Conservation (phyloP, 2,888 invertebrate genomes). For the Spodoptera picta region DNA sequence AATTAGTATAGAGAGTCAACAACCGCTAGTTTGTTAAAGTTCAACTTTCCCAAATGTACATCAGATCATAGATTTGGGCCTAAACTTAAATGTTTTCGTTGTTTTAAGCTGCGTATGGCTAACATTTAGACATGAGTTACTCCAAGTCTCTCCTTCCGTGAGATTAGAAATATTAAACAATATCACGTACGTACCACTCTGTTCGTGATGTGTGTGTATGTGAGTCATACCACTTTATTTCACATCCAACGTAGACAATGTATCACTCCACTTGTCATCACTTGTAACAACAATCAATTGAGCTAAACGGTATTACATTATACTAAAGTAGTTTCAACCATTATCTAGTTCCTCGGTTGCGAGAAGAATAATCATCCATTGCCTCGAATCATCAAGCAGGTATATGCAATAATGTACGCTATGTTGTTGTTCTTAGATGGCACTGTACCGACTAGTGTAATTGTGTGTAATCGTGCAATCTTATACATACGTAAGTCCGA, state of each 20-base stretch:
- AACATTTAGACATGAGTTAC: no score
- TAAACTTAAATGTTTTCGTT: slow-evolving; percentile 8
- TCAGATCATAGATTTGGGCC: slow-evolving; percentile 12
- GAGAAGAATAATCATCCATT: slow-evolving; percentile 43
- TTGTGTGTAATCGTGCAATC: slow-evolving; percentile 24
- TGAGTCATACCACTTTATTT: slow-evolving; percentile 4
- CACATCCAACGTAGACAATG: slow-evolving; percentile 2
- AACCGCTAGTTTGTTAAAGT: slow-evolving; percentile 27
- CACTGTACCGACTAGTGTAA: slow-evolving; percentile 1
- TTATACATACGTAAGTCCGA: slow-evolving; percentile 5
- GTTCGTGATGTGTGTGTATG: background rate
- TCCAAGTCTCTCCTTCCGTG: no score
- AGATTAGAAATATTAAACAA: no score
- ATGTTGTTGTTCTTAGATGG: slow-evolving; percentile 5
- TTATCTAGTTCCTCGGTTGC: slow-evolving; percentile 18
- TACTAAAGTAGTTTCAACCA: slow-evolving; percentile 16
- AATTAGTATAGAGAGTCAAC: slow-evolving; percentile 18
- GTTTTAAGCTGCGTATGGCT: background rate
- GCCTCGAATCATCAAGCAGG: slow-evolving; percentile 29
- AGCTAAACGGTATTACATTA: slow-evolving; percentile 28
- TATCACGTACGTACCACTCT: no score
- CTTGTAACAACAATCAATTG: slow-evolving; percentile 38
- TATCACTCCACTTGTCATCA: slow-evolving; percentile 30
- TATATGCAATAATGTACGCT: slow-evolving; percentile 23
- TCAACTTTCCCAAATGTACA: slow-evolving; percentile 28